Base-by-base conservation (phyloP, 2,797 vertebrate genomes). In the Gadopsis bispinosus region DNA sequence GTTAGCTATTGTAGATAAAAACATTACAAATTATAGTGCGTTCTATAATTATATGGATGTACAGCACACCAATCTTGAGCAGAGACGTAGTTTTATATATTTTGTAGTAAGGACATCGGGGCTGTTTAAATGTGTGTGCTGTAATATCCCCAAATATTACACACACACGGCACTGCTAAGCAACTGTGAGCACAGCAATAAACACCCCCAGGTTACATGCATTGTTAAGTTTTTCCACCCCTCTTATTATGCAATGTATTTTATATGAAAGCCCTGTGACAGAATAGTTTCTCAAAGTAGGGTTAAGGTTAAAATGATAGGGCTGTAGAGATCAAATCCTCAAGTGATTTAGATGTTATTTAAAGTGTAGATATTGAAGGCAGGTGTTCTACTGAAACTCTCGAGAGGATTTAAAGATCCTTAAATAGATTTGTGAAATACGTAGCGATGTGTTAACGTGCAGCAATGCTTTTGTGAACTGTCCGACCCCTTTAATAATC, bases 361-460 rank as follows among this genome's bases (percentile, higher is more conserved):
- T 58, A 11, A 67, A 47, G 26, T 37, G 29, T 60, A 54, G 11
- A 22, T 16, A 43, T 14, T 48, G n/a, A 22, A 10, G 41, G 50
- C 37, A 67, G 65, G 43, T 66, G 50, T 43, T 37, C 11, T 11
- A 55, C 4, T 39, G 53, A 75, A 50, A 31, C 58, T 39, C 37
- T 39, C 37, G 39, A 29, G 39, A 51, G 13, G 59, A 65, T 69
- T 56, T 19, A 41, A n/a, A 16, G 7, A 41, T 20, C 37, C 9
- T 39, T 39, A 11, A 10, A 47, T 59, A 53, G 66, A 64, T 59
- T 67, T 78, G 22, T 68, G 17, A 78, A 74, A 63, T 41, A 59
- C 47, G 33, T 43, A 20, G 13, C 60, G 47, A 33, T 29, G 37
- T 66, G 69, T 58, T 69, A 45, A 68, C 60, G 31, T 56, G 55